Evolutionary conservation across 2,113 vertebrate genomes (phyloP).

Genomic region (Cricetomys ansorgei): DNA sequence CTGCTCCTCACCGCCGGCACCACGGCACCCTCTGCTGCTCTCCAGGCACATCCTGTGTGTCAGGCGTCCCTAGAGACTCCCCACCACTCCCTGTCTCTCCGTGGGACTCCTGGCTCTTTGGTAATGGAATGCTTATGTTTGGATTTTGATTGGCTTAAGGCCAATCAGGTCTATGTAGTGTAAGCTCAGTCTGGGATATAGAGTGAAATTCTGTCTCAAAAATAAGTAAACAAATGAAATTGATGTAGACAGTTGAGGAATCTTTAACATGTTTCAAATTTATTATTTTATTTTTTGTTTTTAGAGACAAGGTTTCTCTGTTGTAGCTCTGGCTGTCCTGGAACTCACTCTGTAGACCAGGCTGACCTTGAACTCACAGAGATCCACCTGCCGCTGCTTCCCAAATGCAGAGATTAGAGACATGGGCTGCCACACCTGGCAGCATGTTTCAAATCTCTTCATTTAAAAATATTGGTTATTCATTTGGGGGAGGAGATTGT

Average conservation of each 20-base stretch:
- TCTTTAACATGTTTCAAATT: not conserved
- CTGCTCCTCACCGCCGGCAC: not conserved
- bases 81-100: not conserved
- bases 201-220: not conserved
- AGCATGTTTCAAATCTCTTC: not conserved
- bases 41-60: not conserved
- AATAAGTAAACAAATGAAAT: not conserved
- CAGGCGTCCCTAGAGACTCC: not conserved
- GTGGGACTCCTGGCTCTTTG: not conserved
- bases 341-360: not conserved
- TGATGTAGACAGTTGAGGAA: not conserved
- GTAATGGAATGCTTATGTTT: not conserved
- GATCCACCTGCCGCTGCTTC: not conserved
- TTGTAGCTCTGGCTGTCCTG: not conserved
- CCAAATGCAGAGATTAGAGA: not conserved
- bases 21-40: not conserved
- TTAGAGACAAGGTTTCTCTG: not conserved
- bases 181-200: not conserved
- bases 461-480: not conserved
- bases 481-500: not conserved
- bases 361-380: not conserved
- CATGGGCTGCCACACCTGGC: not conserved
- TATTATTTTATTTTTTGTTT: not conserved
- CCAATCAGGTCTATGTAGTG: too few species aligned
- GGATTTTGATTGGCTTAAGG: not conserved